These are phyloP conservation scores for Dicycla oo DNA, from an alignment of 2,888 invertebrate genomes.

Conservation along the genomic window DNA sequence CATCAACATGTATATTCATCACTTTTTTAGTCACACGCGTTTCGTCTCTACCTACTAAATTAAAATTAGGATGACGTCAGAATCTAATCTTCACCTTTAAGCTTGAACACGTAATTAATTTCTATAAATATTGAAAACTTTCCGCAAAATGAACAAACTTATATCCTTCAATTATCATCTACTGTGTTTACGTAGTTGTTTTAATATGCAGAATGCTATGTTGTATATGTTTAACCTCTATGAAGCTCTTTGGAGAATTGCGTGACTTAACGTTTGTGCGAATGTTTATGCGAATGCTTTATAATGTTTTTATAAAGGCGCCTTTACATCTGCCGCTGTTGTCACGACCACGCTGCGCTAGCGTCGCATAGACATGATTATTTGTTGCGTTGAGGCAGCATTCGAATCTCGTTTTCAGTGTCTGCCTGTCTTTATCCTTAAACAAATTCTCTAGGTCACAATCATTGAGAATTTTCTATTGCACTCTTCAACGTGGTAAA, in stretches of 20 bases:
- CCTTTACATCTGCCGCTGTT: not conserved
- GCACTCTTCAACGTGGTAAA: slow-evolving; percentile 4
- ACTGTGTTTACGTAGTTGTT: not conserved
- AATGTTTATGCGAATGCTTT: not conserved
- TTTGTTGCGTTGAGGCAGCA: no score
- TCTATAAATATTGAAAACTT: not conserved
- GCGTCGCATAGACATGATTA: not conserved
- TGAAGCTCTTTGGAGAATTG: not conserved
- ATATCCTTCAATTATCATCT: not conserved
- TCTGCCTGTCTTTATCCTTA: not conserved
- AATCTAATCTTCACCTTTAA: slow-evolving; percentile 3
- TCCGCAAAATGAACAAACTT: slow-evolving; percentile 18
- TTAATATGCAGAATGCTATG: not conserved
- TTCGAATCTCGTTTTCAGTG: not conserved
- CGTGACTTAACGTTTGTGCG: slow-evolving; percentile 11
- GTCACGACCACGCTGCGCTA: not conserved
- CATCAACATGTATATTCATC: no score
- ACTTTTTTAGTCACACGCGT: no score
- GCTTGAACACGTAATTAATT: not conserved
- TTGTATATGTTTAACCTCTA: slow-evolving; percentile 3
- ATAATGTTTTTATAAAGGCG: not conserved
- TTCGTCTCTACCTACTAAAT: no score
- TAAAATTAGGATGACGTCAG: not conserved
- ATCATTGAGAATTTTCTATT: not conserved
- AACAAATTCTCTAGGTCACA: not conserved